Conservation (phyloP, 2,113 vertebrate species). For the Lasiurus borealis region DNA sequence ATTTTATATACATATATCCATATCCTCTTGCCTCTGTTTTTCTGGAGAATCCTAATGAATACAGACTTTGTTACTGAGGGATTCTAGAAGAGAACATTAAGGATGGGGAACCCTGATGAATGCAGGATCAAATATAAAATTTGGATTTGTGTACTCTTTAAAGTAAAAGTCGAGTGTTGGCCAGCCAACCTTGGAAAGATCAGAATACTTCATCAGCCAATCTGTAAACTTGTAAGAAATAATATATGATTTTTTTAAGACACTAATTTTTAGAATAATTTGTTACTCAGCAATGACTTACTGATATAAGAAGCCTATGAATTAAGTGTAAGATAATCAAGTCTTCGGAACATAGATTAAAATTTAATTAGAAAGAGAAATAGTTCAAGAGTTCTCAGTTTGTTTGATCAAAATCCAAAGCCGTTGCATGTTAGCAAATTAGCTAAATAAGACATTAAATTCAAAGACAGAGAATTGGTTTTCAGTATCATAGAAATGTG, state of each 20-base stretch:
- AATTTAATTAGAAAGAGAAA: background rate
- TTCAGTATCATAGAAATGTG: background rate
- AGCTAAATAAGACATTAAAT: background rate
- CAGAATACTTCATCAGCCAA: background rate
- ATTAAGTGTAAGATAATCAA: conserved; percentile 13
- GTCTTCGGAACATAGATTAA: conserved; percentile 36
- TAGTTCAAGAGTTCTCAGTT: background rate
- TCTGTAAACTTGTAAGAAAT: background rate
- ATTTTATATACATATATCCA: background rate
- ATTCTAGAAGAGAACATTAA: background rate
- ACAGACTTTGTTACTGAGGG: background rate
- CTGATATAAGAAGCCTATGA: background rate
- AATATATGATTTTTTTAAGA: background rate
- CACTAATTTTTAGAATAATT: background rate
- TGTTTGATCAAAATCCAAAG: background rate
- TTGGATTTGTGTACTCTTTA: conserved; percentile 17
- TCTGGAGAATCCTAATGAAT: background rate
- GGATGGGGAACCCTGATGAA: background rate
- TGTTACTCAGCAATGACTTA: background rate
- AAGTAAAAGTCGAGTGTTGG: background rate
- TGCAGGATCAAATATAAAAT: background rate
- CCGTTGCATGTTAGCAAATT: background rate
- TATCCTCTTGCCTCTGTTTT: background rate
- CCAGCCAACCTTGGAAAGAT: background rate
- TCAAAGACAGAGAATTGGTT: background rate